Percentiles rank a stretch among this genome's conserved stretches.
Evolutionary conservation across 2,888 invertebrate genomes (phyloP).

Genomic region (Drosophila leonis): DNA sequence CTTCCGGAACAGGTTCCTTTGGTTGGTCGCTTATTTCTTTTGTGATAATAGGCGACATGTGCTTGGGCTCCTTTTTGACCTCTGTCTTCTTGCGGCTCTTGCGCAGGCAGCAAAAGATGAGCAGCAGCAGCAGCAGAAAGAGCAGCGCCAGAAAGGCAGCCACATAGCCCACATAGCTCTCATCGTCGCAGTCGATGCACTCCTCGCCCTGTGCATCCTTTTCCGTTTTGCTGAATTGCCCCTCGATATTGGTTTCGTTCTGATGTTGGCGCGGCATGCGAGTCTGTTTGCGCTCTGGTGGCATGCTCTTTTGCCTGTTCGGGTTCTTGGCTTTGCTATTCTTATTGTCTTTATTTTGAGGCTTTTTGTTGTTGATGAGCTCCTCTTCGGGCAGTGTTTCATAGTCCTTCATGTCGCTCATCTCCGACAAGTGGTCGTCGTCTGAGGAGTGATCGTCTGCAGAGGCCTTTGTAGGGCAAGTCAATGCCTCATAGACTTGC

Average conservation of each 20-base stretch:
- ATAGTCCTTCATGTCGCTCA: constrained; percentile 39
- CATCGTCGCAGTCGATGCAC: constrained; percentile 48
- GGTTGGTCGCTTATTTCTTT: not conserved
- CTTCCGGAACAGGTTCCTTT: not conserved
- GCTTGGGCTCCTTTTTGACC: not conserved
- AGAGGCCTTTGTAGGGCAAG: not conserved
- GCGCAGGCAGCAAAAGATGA: constrained; percentile 57
- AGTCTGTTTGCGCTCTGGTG: constrained; percentile 18
- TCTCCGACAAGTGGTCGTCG: not conserved
- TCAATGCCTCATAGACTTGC: constrained; percentile 73
- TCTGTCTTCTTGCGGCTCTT: not conserved
- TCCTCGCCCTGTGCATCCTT: constrained; percentile 30
- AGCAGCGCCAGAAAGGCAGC: constrained; percentile 46
- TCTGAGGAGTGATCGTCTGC: not conserved
- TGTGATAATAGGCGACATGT: rapidly evolving
- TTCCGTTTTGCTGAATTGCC: not conserved
- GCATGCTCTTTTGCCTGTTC: not conserved
- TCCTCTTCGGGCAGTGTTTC: constrained; percentile 15
- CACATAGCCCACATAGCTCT: constrained; percentile 46
- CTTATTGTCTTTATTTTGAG: not conserved
- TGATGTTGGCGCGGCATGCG: constrained; percentile 26
- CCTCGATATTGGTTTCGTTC: not conserved
- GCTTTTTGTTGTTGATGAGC: not conserved
- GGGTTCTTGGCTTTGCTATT: not conserved
- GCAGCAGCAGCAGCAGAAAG: constrained; percentile 48